Evolutionary conservation across 1,140 invertebrate genomes (phyloP).

Genomic region (Trypoxylus dichotomus): DNA sequence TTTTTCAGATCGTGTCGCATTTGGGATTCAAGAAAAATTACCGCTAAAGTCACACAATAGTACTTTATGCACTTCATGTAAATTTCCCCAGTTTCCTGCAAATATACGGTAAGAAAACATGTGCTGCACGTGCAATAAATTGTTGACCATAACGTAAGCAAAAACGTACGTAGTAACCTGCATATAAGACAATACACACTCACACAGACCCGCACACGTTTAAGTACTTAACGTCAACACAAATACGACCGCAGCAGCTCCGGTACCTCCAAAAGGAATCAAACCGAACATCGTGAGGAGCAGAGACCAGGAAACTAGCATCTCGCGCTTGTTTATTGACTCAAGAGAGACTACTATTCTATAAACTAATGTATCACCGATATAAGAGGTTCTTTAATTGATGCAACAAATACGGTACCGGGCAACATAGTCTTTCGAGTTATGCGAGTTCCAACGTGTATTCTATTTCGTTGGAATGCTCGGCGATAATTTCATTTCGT

Average conservation of each 20-base stretch:
- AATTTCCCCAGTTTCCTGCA: conserved; percentile 16
- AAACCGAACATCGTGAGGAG: conserved; percentile 17
- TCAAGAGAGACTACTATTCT: conserved; percentile 15
- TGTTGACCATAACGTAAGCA: conserved; percentile 13
- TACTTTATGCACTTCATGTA: conserved; percentile 24
- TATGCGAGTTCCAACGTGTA: conserved; percentile 3
- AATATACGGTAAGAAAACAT: conserved; percentile 24
- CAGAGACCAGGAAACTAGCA: conserved; percentile 1
- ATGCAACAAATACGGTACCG: conserved; percentile 19
- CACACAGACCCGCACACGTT: background rate
- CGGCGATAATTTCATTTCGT: background rate
- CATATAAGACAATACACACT: conserved; percentile 17
- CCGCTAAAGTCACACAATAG: background rate
- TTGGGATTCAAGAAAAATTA: conserved; percentile 17
- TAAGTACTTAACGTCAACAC: background rate
- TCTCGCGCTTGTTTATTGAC: conserved; percentile 12
- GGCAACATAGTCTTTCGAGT: background rate
- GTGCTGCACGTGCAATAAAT: conserved; percentile 22
- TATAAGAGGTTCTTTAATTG: conserved; percentile 21
- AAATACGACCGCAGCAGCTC: background rate
- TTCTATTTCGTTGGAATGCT: conserved; percentile 17
- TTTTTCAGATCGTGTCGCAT: conserved; percentile 19
- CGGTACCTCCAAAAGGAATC: conserved; percentile 15
- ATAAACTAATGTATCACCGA: conserved; percentile 17
- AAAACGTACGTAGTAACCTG: conserved; percentile 10